These are phyloP conservation scores for Eristalis arbustorum DNA, from an alignment of 2,888 invertebrate species.

Conservation along the genomic window DNA sequence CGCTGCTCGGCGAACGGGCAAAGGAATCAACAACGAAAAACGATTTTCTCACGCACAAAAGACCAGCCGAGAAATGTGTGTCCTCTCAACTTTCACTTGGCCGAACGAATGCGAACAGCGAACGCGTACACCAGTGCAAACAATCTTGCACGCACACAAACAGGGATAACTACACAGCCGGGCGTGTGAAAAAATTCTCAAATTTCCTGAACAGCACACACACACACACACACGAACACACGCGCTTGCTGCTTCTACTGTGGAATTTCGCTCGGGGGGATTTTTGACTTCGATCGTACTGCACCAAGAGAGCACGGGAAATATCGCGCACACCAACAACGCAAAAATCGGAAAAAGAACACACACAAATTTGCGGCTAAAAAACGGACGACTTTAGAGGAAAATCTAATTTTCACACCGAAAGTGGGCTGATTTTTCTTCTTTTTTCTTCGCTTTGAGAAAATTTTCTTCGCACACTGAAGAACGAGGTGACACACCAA, in stretches of 20 bases:
- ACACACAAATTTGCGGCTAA: background rate
- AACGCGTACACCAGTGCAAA: conserved; percentile 2
- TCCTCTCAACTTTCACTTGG: conserved; percentile 57
- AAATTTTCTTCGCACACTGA: conserved; percentile 36
- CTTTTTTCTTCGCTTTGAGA: background rate
- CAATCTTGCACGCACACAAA: background rate
- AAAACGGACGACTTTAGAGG: background rate
- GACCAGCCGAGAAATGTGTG: conserved; percentile 38
- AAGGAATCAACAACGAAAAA: background rate
- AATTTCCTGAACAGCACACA: background rate
- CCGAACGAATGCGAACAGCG: background rate
- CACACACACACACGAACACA: background rate
- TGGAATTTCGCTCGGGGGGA: background rate
- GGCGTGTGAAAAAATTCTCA: background rate
- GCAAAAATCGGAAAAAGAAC: background rate
- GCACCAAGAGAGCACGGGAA: background rate
- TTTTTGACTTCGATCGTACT: background rate
- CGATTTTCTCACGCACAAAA: conserved; percentile 18
- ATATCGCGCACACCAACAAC: background rate
- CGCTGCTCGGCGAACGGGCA: background rate
- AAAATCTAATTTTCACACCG: background rate
- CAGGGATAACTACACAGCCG: background rate
- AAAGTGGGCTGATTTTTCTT: background rate
- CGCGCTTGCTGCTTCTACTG: background rate
- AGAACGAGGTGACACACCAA: conserved; percentile 26